Evolutionary conservation across 2,797 vertebrate species (phyloP).

Genomic region (Lepidocolaptes lacrymiger): DNA sequence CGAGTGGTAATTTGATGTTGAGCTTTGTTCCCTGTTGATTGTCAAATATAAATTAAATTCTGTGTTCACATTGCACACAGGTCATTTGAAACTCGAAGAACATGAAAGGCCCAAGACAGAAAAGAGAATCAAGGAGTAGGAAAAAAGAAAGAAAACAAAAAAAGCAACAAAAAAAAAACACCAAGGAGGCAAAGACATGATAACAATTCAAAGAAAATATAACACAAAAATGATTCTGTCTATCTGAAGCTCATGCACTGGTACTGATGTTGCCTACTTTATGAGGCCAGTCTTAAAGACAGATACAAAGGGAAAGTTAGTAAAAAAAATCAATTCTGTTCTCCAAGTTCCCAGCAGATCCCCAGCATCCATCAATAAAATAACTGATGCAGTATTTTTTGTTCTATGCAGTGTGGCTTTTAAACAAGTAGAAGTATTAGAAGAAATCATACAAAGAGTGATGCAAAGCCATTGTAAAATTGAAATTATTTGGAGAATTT

Average conservation of each 20-base stretch:
- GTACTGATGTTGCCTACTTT: not conserved
- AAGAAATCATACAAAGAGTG: not conserved
- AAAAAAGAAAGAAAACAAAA: not conserved
- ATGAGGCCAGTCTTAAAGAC: not conserved
- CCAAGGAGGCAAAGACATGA: not conserved
- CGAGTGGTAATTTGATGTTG: not conserved
- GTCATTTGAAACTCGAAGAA: not conserved
- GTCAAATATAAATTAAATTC: not conserved
- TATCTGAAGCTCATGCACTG: not conserved
- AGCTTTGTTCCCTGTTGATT: not conserved
- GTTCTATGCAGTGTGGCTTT: not conserved
- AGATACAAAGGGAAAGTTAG: slow-evolving; percentile 24
- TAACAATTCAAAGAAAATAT: not conserved
- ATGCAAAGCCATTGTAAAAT: not conserved
- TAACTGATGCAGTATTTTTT: not conserved
- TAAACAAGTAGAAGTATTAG: not conserved
- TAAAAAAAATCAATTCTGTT: slow-evolving; percentile 21
- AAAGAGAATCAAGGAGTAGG: not conserved
- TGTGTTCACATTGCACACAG: not conserved
- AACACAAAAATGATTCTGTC: not conserved
- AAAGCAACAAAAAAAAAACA: not conserved
- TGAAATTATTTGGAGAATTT: not conserved
- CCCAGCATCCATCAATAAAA: slow-evolving; percentile 17
- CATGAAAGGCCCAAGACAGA: not conserved
- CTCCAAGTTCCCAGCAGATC: not conserved